Evolutionary conservation across 1,140 invertebrate genomes (phyloP).

Genomic region (Lepidostoma basale): DNA sequence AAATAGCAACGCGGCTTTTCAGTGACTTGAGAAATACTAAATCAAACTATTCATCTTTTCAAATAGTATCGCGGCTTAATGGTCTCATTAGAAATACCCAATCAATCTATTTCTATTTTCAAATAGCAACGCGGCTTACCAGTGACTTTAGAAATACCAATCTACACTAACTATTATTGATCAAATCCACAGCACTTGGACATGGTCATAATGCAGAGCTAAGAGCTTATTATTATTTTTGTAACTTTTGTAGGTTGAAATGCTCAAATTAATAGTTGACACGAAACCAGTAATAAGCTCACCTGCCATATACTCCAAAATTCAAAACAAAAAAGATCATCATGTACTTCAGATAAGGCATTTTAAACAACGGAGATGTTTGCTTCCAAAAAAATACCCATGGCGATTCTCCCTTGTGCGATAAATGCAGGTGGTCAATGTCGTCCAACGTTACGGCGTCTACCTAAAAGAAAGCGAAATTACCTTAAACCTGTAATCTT

Average conservation of each 20-base stretch:
- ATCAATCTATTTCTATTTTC: no score
- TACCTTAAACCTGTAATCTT: neutral
- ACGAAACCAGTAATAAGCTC: neutral
- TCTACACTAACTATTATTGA: neutral
- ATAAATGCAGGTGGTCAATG: neutral
- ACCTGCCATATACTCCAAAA: slow-evolving; percentile 29
- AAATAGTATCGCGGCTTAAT: no score
- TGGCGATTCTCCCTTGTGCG: neutral
- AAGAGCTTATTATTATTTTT: neutral
- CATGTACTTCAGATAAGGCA: slow-evolving; percentile 26
- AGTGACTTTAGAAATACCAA: neutral
- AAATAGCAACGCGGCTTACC: neutral
- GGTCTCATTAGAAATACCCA: no score
- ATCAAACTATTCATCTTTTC: no score
- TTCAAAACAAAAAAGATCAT: slow-evolving; percentile 7
- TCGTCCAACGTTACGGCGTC: slow-evolving; percentile 11
- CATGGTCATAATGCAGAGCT: neutral
- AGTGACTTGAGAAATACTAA: neutral
- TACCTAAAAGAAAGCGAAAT: slow-evolving; percentile 28
- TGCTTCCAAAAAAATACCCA: slow-evolving; percentile 4
- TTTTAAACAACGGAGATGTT: slow-evolving; percentile 22
- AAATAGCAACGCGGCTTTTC: neutral
- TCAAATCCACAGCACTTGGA: neutral
- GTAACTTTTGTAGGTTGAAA: neutral
- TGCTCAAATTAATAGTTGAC: neutral